Base-by-base conservation (phyloP, 1,140 invertebrate species). In the Drosophila melanica region DNA sequence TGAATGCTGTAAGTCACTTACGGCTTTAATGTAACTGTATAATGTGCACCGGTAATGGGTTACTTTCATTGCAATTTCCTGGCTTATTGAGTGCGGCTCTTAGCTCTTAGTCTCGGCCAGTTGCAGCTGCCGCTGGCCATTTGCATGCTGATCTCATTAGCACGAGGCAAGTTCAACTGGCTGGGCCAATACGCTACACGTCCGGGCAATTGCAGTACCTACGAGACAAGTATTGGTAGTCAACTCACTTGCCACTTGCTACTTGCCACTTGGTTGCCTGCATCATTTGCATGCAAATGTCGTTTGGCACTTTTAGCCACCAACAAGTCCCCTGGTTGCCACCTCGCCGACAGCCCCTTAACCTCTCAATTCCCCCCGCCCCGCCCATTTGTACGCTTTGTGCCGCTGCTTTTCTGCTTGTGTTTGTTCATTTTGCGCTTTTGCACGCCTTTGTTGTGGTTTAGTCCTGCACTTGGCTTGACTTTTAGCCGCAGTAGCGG, bases 221-320 rank as follows among this genome's bases (percentile, higher is more conserved):
- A 58, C 23, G 55, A 27, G 47, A 45, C 23, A 41, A 27, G 47
- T 63, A 57, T 74, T 50, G 71, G 42, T 14, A 48, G 51, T 48
- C 23, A 20, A 39, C 16, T 37, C 23, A 10, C 10, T 16, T 57
- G 54, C 35, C 55, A 45, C 23, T 47, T 23, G 41, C 75, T 74
- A 42, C 64, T 63, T 66, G 54, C 30, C 41, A 39, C 64, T 58
- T 42, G 44, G 62, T 58, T 77, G 75, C 58, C 78, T 87, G 82
- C 84, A 87, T 89, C 84, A 89, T 87, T 87, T 87, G 82, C 82
- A 87, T 87, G 84, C 84, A 87, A 87, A 87, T 89, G 84, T 87
- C 82, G 82, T 87, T 82, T 80, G 69, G 79, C 81, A 77, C 79
- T 77, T 70, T 65, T 75, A 79, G 78, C 57, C 42, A 50, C 51